A percentile compares a stretch with the other conserved stretches of the same genome.
These are phyloP conservation scores for Onychostoma macrolepis DNA, from an alignment of 2,113 vertebrate genomes.

Conservation along the genomic window DNA sequence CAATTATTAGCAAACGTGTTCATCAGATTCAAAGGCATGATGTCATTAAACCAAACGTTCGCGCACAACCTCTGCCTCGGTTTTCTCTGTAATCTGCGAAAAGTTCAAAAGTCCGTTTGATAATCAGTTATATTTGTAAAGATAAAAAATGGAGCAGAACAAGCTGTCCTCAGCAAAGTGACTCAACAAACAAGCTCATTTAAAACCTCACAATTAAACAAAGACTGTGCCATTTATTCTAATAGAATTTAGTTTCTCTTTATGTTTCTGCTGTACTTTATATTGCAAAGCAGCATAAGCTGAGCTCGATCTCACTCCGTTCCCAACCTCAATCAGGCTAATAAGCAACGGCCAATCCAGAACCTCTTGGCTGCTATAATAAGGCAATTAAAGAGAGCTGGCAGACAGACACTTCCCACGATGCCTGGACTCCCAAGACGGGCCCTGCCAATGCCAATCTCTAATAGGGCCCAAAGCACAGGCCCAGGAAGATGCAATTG, in stretches of 20 bases:
- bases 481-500: conserved; percentile 58
- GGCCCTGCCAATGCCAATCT: conserved; percentile 64
- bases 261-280: neutral
- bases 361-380: conserved; percentile 43
- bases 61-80: neutral
- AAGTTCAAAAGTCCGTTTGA: conserved; percentile 34
- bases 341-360: conserved; percentile 40
- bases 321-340: conserved; percentile 26
- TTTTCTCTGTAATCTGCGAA: neutral
- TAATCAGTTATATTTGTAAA: conserved; percentile 16
- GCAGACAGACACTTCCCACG: conserved; percentile 44
- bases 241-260: neutral
- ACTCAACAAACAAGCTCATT: neutral
- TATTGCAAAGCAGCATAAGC: conserved; percentile 2
- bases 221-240: neutral
- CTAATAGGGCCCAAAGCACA: conserved; percentile 62
- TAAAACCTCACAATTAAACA: neutral
- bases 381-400: conserved; percentile 58
- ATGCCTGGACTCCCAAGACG: conserved; percentile 52
- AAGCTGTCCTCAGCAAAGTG: neutral
- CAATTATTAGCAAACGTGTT: conserved; percentile 6
- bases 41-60: neutral
- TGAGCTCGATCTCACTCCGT: conserved; percentile 23
- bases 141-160: conserved; percentile 18
- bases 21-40: neutral